Base-by-base conservation (phyloP, 2,113 vertebrate species). In the Alexandromys fortis region DNA sequence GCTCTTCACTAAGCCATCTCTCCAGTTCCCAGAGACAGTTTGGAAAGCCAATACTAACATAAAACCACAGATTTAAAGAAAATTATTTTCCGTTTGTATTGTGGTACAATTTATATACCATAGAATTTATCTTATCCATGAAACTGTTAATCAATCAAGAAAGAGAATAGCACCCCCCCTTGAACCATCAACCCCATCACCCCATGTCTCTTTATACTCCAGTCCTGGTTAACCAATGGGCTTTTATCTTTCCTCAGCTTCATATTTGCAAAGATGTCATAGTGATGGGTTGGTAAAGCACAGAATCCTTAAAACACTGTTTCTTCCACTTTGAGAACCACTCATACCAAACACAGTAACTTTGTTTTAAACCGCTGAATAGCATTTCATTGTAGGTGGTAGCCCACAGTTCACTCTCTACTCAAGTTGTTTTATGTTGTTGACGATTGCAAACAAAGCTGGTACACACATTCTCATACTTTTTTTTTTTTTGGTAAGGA, bases 1-100 rank as follows among this genome's bases (percentile, higher is more conserved):
- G 19, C 77, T 55, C 4, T n/a, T 55, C 11, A 79, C 33, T n/a
- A 45, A n/a, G 19, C 6, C 35, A 35, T 79, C 49, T 55, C 33
- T 79, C 19, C 49, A n/a, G 33, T 52, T 55, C 49, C 77, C 17
- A n/a, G 45, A 4, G 22, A 88, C 35, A 38, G 28, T 7, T 82
- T 93, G 22, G 35, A 58, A 96, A 70, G 52, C 3, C 76, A 83
- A 38, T 78, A 70, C 8, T 49, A 76, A 77, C 52, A 55, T 67
- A 38, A 93, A 95, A 38, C 35, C 42, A 72, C 16, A 63, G 12
- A n/a, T 16, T 92, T 70, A 33, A 52, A 16, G 38, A 49, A 79
- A 90, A 35, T 35, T 73, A 65, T n/a, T 47, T 94, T 79, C 55
- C 26, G 73, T 94, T 92, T 89, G 45, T 33, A 65, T 67, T 75